Evolutionary conservation across 1,140 invertebrate genomes (phyloP), one percentile per base, ranked within the genome.

Genomic region (Wasmannia auropunctata): DNA sequence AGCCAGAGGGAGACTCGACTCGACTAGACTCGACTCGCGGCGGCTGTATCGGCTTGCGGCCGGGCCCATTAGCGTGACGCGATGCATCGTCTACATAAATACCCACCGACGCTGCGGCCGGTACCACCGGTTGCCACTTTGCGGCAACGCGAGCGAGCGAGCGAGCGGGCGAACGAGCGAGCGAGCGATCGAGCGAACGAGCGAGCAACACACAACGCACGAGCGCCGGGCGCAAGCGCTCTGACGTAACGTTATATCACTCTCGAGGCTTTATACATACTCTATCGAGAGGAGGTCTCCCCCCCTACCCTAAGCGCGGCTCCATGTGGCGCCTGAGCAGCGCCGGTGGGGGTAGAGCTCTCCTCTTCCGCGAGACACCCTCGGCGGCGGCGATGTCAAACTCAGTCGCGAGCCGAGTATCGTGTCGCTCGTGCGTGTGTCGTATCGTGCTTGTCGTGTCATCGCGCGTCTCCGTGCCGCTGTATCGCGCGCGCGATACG

Each of bases 121-220:
- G 86, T 92, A 86, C 92, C 92, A 92, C 92, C 92, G 92, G 91
- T 92, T 92, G 92, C 92, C 86, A 91, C 91, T 89, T 88, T 84
- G 90, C 76, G 85, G 70, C 85, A 34, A 83, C 74, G 77, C 72
- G 72, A 72, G 54, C 72, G 69, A 72, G 62, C 81, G 51, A 83
- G 49, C 67, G 43, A 76, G 84, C 65, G 49, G 25, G n/a, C 25
- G 56, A 37, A 4, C n/a, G 2, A 19, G 28, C 54, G 54, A 56
- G 16, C 3, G 22, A n/a, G n/a, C n/a, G n/a, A n/a, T n/a, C n/a
- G n/a, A n/a, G n/a, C n/a, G n/a, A n/a, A 43, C 43, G 5, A 31
- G 25, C 51, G 19, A 77, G 51, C 80, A 54, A 40, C n/a, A 63
- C 67, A 72, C 28, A 37, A 40, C 49, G 14, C 31, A 28, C 83